Percentiles rank a stretch among this genome's conserved stretches.
phyloP scores from a whole-genome alignment of 2,113 vertebrate genomes.

The Polyodon spathula region DNA sequence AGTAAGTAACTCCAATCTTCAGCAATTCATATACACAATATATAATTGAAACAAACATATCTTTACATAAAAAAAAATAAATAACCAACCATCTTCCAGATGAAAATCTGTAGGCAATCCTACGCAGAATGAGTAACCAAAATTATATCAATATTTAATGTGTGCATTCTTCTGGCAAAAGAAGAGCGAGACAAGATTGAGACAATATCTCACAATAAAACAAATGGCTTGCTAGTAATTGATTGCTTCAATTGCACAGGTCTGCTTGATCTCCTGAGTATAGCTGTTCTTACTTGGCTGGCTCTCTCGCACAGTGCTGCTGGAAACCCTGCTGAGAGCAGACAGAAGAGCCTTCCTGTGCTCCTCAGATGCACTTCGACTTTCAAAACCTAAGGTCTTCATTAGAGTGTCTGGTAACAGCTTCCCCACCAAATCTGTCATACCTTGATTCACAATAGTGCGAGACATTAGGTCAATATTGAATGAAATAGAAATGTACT shows the following conservation, averaged over 20 bases:
- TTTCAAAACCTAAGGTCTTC: constrained; percentile 3
- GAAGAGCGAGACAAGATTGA: not conserved
- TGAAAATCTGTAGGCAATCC: not conserved
- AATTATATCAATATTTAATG: not conserved
- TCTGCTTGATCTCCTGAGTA: not conserved
- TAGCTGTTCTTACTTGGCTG: constrained; percentile 1
- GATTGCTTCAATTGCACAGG: not conserved
- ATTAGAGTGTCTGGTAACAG: not conserved
- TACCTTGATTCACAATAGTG: constrained; percentile 5
- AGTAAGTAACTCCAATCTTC: too few relatives aligned
- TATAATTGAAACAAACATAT: too few relatives aligned
- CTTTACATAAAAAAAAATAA: too few relatives aligned
- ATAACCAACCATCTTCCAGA: too few relatives aligned
- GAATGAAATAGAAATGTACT: too few relatives aligned
- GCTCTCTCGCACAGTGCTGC: not conserved
- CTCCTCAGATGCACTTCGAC: not conserved
- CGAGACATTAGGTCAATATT: not conserved
- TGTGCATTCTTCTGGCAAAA: not conserved
- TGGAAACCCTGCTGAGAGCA: constrained; percentile 7
- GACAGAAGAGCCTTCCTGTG: not conserved
- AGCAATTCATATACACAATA: too few relatives aligned
- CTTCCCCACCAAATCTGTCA: not conserved
- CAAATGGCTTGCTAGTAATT: not conserved
- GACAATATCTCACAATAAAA: not conserved
- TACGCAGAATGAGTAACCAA: not conserved